Evolutionary conservation across 1,140 invertebrate species (phyloP), one percentile per base, ranked within the genome.

Genomic region (Zaprionus camerounensis): DNA sequence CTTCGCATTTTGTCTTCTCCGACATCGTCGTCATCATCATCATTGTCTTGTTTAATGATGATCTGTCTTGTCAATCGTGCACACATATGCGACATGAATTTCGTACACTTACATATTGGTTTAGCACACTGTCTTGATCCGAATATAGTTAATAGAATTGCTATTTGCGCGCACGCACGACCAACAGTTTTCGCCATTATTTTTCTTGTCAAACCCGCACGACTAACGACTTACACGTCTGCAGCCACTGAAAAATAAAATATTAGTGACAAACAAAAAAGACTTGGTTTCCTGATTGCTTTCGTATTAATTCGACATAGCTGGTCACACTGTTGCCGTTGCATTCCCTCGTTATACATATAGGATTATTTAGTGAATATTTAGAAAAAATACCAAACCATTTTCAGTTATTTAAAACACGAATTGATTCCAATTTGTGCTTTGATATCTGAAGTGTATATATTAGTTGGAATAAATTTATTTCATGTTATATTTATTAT

Each of bases 151-250:
- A 87, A 73, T 57, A 87, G 66, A 78, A 88, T 76, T 74, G 78
- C 81, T 58, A 88, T 76, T 78, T 74, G 81, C 81, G 84, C 85
- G 85, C 75, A 88, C 85, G 81, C 81, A 88, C 83, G 61, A 76
- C 81, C 75, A 66, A 88, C 49, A 73, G 34, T 78, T 78, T 90
- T 88, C 71, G 84, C 81, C 84, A 88, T 88, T 79, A 88, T 88
- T 79, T 80, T 81, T 87, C 28, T 76, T 64, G 53, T 73, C 74
- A 69, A 64, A 80, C 51, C 77, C 69, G 78, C 67, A 65, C 63
- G 67, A 59, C 59, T 51, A 67, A 64, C 59, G 59, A 59, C 31
- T 11, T 11, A 75, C 72, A 75, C 72, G 72, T 75, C 72, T 59
- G 72, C 59, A 71, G 61, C 44, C 58, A 80, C 81, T 75, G 72